These are phyloP conservation scores for Nycticebus coucang DNA, from an alignment of 2,113 vertebrate species.

Conservation along the genomic window DNA sequence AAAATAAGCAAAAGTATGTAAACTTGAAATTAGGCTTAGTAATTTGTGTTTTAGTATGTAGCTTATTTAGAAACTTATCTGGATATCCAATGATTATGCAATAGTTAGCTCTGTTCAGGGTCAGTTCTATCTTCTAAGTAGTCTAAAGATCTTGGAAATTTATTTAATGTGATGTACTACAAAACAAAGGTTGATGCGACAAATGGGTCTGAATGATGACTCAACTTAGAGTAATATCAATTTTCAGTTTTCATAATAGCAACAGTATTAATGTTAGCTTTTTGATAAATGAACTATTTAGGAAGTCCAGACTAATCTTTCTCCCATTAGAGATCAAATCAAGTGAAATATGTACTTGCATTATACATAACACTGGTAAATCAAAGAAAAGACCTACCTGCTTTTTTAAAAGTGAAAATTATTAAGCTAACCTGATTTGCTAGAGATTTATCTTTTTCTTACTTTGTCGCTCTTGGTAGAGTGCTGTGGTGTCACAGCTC, in stretches of 20 bases:
- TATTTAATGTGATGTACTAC: not conserved
- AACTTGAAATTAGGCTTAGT: not conserved
- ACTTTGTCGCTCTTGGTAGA: too few relatives aligned
- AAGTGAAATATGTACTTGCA: not conserved
- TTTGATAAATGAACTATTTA: constrained; percentile 14
- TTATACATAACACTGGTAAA: not conserved
- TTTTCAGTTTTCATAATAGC: not conserved
- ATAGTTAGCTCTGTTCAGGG: not conserved
- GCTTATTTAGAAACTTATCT: not conserved
- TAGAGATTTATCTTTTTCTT: not conserved
- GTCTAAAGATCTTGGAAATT: not conserved
- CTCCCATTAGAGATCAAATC: not conserved
- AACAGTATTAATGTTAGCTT: not conserved
- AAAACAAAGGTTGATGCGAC: not conserved
- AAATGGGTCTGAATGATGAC: not conserved
- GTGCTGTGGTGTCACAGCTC: too few relatives aligned
- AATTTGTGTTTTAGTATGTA: not conserved
- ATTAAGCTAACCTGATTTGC: not conserved
- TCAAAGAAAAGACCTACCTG: not conserved
- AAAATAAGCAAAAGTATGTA: not conserved
- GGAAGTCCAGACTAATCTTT: not conserved
- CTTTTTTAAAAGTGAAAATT: not conserved
- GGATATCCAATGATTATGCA: not conserved
- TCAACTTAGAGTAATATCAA: not conserved
- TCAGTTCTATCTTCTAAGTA: not conserved